phyloP scores from a whole-genome alignment of 1,140 invertebrate genomes.

The Drosophila asahinai region DNA sequence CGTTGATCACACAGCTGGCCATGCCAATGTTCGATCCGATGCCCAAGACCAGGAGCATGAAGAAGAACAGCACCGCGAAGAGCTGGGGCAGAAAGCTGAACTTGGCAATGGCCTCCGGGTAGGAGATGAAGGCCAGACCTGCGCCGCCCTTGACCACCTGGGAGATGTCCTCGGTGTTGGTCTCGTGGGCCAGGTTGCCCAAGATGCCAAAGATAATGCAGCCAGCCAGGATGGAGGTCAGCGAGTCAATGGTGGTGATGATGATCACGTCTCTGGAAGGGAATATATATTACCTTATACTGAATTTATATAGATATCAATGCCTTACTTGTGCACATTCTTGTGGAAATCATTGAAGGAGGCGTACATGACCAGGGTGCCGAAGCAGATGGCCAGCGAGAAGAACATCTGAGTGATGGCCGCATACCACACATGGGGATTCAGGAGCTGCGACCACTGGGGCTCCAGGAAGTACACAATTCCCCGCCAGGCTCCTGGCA shows the following conservation, averaged over 20 bases:
- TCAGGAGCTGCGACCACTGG: slow-evolving; percentile 89
- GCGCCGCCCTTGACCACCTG: slow-evolving; percentile 87
- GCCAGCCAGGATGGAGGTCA: slow-evolving; percentile 94
- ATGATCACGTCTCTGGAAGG: slow-evolving; percentile 89
- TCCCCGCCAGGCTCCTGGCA: slow-evolving; percentile 91
- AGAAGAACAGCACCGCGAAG: slow-evolving; percentile 95
- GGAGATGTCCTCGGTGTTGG: slow-evolving; percentile 85
- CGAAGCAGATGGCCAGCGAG: slow-evolving; percentile 92
- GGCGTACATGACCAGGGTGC: slow-evolving; percentile 92
- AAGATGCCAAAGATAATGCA: slow-evolving; percentile 95
- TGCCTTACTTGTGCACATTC: slow-evolving; percentile 89
- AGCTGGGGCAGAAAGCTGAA: slow-evolving; percentile 91
- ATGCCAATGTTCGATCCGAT: slow-evolving; percentile 91
- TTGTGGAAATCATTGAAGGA: slow-evolving; percentile 93
- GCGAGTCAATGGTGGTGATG: slow-evolving; percentile 90
- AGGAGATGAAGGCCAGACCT: slow-evolving; percentile 92
- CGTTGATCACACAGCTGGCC: slow-evolving; percentile 88
- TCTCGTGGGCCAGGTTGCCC: slow-evolving; percentile 90
- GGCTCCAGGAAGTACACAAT: slow-evolving; percentile 92
- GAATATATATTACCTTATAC: too few species aligned
- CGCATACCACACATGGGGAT: slow-evolving; percentile 92
- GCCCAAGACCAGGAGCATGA: slow-evolving; percentile 93
- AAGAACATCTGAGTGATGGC: slow-evolving; percentile 95
- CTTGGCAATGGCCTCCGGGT: slow-evolving; percentile 95
- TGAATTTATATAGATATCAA: too few species aligned